Evolutionary conservation across 2,888 invertebrate species (phyloP).

Genomic region (Teleogryllus oceanicus): DNA sequence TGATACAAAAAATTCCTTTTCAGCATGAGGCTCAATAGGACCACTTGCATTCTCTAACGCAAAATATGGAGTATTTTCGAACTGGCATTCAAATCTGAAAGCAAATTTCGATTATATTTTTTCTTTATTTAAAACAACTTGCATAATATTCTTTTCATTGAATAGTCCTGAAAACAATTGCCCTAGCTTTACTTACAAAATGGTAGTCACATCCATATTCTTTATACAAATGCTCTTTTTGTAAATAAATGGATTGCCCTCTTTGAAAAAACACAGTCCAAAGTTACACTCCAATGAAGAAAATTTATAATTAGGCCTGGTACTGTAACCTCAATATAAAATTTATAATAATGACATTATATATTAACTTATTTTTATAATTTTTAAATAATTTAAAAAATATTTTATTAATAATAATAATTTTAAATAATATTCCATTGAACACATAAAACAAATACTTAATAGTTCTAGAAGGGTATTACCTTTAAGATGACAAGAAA

Average conservation of each 20-base stretch:
- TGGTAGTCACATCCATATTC: constrained; percentile 45
- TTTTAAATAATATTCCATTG: constrained; percentile 39
- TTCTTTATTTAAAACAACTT: not conserved
- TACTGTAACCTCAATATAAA: constrained; percentile 58
- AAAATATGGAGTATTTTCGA: constrained; percentile 40
- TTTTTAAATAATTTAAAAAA: no score
- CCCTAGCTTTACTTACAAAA: not conserved
- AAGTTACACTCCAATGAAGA: constrained; percentile 63
- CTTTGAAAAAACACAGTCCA: constrained; percentile 61
- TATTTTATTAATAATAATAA: no score
- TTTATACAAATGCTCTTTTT: constrained; percentile 45
- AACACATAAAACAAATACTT: constrained; percentile 38
- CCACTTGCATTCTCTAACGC: constrained; percentile 48
- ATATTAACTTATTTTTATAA: no score
- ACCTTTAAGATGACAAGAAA: constrained; percentile 41
- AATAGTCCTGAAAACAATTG: not conserved
- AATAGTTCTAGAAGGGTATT: constrained; percentile 30
- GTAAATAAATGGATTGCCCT: constrained; percentile 51
- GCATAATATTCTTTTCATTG: not conserved
- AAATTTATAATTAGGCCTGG: constrained; percentile 58
- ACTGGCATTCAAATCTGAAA: constrained; percentile 3
- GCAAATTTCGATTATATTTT: not conserved
- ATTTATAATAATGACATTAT: no score
- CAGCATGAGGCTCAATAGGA: not conserved
- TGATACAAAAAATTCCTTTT: constrained; percentile 48